Conservation (phyloP, 2,888 invertebrate species). For the Creontiades dilutus region DNA sequence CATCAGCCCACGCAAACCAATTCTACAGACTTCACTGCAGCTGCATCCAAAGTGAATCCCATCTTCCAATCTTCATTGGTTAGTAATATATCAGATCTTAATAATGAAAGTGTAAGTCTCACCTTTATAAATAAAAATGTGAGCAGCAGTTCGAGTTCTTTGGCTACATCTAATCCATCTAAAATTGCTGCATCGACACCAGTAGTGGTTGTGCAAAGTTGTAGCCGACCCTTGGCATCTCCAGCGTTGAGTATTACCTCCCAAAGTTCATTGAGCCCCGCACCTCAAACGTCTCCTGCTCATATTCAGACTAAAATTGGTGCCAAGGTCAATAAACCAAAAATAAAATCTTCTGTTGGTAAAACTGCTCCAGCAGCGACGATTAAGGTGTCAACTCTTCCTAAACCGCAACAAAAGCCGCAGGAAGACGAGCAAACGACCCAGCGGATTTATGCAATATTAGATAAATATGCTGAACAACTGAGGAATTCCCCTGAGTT, state of each 20-base stretch:
- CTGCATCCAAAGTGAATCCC: slow-evolving; percentile 73
- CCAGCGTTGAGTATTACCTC: slow-evolving; percentile 82
- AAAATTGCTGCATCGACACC: slow-evolving; percentile 78
- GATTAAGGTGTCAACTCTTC: slow-evolving; percentile 84
- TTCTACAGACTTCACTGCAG: slow-evolving; percentile 70
- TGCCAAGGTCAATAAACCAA: slow-evolving; percentile 76
- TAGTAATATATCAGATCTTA: slow-evolving; percentile 74
- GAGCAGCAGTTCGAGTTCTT: slow-evolving; percentile 66
- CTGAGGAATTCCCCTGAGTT: slow-evolving; percentile 88
- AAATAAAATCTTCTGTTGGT: slow-evolving; percentile 77
- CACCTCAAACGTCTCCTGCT: slow-evolving; percentile 80
- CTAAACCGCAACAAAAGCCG: slow-evolving; percentile 86
- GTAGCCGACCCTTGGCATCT: slow-evolving; percentile 81
- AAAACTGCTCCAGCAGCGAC: slow-evolving; percentile 80
- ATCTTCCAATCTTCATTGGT: slow-evolving; percentile 74
- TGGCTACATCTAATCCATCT: slow-evolving; percentile 72
- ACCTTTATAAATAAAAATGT: slow-evolving; percentile 75
- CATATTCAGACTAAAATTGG: slow-evolving; percentile 75
- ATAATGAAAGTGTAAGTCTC: slow-evolving; percentile 74
- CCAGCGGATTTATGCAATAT: slow-evolving; percentile 87
- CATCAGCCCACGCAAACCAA: slow-evolving; percentile 65
- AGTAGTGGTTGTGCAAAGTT: slow-evolving; percentile 80
- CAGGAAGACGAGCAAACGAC: slow-evolving; percentile 90
- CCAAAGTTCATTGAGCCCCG: slow-evolving; percentile 82
- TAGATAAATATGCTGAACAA: slow-evolving; percentile 90